These are phyloP conservation scores for Xiphophorus hellerii DNA, from an alignment of 2,113 vertebrate genomes.

Conservation along the genomic window DNA sequence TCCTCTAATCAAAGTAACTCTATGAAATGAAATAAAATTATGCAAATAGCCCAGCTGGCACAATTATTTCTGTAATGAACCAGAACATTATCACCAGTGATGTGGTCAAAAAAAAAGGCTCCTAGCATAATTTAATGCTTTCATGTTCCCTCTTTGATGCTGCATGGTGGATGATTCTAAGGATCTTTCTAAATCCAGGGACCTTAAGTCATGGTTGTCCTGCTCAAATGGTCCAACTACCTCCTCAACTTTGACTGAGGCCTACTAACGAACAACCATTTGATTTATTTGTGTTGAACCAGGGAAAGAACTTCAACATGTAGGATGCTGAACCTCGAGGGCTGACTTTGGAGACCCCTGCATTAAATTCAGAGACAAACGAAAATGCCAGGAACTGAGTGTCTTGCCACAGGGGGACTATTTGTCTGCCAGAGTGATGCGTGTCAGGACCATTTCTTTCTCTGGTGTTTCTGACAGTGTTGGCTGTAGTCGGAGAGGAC, in stretches of 20 bases:
- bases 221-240: no score
- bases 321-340: no score
- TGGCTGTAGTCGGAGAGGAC: no score
- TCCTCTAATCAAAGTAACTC: slow-evolving; percentile 18
- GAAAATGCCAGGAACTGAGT: slow-evolving; percentile 43
- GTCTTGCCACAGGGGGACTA: slow-evolving; percentile 27
- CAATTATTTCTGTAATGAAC: slow-evolving; percentile 13
- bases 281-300: no score
- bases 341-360: no score
- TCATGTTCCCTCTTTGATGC: slow-evolving; percentile 14
- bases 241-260: no score
- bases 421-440: slow-evolving; percentile 29
- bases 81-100: slow-evolving; percentile 6
- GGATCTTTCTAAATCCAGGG: slow-evolving; percentile 26
- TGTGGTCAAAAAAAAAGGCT: not conserved
- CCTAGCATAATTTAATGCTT: slow-evolving; percentile 5
- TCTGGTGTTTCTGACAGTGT: slow-evolving; percentile 16
- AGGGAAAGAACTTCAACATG: no score
- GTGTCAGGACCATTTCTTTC: slow-evolving; percentile 60
- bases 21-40: slow-evolving; percentile 18
- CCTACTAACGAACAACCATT: no score
- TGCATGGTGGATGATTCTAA: slow-evolving; percentile 31
- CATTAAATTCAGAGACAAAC: slow-evolving; percentile 51
- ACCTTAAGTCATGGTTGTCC: slow-evolving; percentile 4
- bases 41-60: slow-evolving; percentile 30